Evolutionary conservation across 2,888 invertebrate species (phyloP), one percentile per base, ranked within the genome.

Genomic region (Ennomos erosarius): DNA sequence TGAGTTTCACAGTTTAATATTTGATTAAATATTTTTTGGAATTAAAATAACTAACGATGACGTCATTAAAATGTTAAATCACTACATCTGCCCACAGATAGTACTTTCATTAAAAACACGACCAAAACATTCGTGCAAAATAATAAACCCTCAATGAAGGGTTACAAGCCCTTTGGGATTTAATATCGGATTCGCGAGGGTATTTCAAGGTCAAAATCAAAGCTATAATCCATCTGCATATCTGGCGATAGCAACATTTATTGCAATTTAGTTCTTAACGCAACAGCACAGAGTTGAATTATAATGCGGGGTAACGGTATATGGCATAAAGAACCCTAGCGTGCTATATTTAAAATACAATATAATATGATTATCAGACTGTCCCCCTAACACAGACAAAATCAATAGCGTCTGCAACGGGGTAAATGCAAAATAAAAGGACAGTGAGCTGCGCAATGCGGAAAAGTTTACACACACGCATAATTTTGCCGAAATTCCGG

Each of bases 331-430:
- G 73, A 73, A 80, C 87, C 86, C 85, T 80, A 70, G 73, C 69
- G 70, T 75, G 74, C 78, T 85, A 82, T 85, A 87, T 88, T 90
- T 90, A 88, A 89, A 88, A 90, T 85, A 81, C 87, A 80, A 84
- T 88, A 88, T 90, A 87, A 90, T 87, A 86, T 87, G 85, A 88
- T 91, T 90, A 90, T 85, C 84, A 84, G 73, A 68, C 82, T 88
- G 90, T 87, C 89, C 90, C 90, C 91, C 89, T 91, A 87, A 89
- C 88, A 90, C 90, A 90, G 91, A 92, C 91, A 90, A 90, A 92
- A 92, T 92, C 91, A 82, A 92, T 92, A 91, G 82, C 81, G 91
- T 88, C 90, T 90, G 88, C 85, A 78, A 78, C 69, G 62, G 67
- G 64, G 89, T 88, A 89, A 78, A 88, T 77, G 86, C 80, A 80